Evolutionary conservation across 2,888 invertebrate genomes (phyloP), one percentile per base, ranked within the genome.

Genomic region (Synergus gifuensis): DNA sequence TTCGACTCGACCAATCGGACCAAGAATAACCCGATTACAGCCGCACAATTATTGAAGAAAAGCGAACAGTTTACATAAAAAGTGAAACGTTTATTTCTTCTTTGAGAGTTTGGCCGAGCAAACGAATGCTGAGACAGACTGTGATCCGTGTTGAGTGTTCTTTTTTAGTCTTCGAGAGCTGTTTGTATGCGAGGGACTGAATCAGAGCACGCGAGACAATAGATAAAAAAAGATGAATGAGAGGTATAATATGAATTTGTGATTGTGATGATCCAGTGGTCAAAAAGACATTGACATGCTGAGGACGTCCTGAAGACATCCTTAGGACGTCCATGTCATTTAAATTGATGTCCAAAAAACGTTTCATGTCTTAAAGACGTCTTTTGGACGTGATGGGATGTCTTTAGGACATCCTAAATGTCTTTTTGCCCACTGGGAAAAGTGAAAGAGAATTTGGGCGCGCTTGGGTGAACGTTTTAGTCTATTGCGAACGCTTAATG

Each of bases 121-220:
- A 83, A 88, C 84, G 87, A 89, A 87, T 88, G 88, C 87, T 90
- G 88, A 89, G 88, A 88, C 88, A 89, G 89, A 90, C 92, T 92
- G 90, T 93, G 93, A 89, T 92, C 89, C 84, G 91, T 89, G 89
- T 92, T 91, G 87, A 88, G 89, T 86, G 91, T 89, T 89, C 90
- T 92, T 69, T 69, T 83, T 67, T 87, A 92, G 87, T 90, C 88
- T 89, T 90, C 87, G 87, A 86, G 84, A 87, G 84, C 79, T 82
- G 85, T 86, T 85, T 86, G 84, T 83, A 84, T 86, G 85, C 83
- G 84, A 88, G 85, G 80, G 66, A 86, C 81, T 85, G 85, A 76
- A 73, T 73, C 36, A 73, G 49, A 36, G 73, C 77, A 82, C 85
- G 84, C 79, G 83, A 81, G 82, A 83, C 85, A 83, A 78, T 66